Evolutionary conservation across 2,888 invertebrate genomes (phyloP).

Genomic region (Dynastes tityus): DNA sequence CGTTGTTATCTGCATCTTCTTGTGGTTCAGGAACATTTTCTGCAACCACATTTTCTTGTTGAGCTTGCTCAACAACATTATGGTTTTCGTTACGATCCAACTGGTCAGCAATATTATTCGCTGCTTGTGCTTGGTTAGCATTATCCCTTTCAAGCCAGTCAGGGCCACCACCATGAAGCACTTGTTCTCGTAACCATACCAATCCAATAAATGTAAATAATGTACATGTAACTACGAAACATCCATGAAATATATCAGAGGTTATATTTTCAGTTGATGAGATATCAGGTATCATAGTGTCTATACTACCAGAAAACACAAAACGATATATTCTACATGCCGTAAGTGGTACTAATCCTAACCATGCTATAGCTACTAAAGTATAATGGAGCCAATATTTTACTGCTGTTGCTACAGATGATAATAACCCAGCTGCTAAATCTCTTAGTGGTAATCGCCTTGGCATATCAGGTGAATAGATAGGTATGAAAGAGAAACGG

Average conservation of each 20-base stretch:
- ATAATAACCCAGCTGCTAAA: conserved; percentile 90
- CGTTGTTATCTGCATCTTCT: conserved; percentile 73
- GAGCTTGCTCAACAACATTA: conserved; percentile 53
- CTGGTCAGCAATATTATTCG: conserved; percentile 60
- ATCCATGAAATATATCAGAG: conserved; percentile 96
- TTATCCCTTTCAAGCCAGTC: conserved; percentile 93
- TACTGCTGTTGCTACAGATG: conserved; percentile 92
- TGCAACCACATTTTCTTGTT: conserved; percentile 63
- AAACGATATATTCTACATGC: conserved; percentile 97
- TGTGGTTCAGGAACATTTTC: conserved; percentile 58
- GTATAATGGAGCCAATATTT: conserved; percentile 99
- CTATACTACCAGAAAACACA: conserved; percentile 92
- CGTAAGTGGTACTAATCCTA: conserved; percentile 95
- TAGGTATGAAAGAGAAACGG: conserved; percentile 97
- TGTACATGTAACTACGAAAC: conserved; percentile 97
- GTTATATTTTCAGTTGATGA: conserved; percentile 94
- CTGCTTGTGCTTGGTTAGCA: conserved; percentile 69
- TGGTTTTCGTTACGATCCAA: conserved; percentile 62
- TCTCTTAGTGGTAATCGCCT: conserved; percentile 93
- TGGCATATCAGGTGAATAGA: conserved; percentile 99
- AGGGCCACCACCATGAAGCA: conserved; percentile 96
- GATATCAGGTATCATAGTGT: conserved; percentile 92
- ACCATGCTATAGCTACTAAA: conserved; percentile 96
- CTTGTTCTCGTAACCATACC: conserved; percentile 99
- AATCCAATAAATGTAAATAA: conserved; percentile 94